These are phyloP conservation scores for Bothrops alternatus DNA, from an alignment of 2,797 vertebrate genomes.

Conservation along the genomic window DNA sequence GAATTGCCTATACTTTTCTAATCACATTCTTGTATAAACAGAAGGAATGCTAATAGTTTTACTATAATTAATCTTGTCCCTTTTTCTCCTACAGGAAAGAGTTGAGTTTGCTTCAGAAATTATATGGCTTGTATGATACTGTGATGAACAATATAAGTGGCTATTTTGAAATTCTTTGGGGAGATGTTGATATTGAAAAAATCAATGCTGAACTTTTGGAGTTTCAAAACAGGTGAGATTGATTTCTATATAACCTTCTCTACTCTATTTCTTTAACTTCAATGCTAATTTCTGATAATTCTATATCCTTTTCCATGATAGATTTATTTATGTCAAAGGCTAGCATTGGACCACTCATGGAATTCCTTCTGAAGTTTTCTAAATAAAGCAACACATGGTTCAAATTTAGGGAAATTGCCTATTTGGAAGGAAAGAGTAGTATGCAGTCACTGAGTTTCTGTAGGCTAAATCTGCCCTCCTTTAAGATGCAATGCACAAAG, in stretches of 20 bases:
- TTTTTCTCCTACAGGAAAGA: slow-evolving; percentile 72
- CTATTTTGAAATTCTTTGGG: slow-evolving; percentile 80
- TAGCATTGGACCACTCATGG: background rate
- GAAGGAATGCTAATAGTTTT: background rate
- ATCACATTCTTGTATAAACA: background rate
- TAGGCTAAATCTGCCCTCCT: background rate
- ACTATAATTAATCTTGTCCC: background rate
- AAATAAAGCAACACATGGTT: background rate
- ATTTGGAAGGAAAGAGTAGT: background rate
- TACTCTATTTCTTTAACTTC: background rate
- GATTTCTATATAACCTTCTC: background rate
- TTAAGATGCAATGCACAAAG: background rate
- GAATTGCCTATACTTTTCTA: background rate
- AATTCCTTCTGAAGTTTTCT: background rate
- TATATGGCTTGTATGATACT: slow-evolving; percentile 81
- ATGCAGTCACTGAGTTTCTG: background rate
- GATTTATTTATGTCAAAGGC: background rate
- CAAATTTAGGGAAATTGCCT: background rate
- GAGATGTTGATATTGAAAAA: slow-evolving; percentile 78
- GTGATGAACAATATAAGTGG: slow-evolving; percentile 77
- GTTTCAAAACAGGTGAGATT: slow-evolving; percentile 77
- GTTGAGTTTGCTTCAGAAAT: slow-evolving; percentile 79
- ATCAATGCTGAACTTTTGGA: slow-evolving; percentile 79
- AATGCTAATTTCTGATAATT: background rate
- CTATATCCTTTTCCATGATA: background rate